Base-by-base conservation (phyloP, 2,888 invertebrate genomes). In the Tenthredo notha region DNA sequence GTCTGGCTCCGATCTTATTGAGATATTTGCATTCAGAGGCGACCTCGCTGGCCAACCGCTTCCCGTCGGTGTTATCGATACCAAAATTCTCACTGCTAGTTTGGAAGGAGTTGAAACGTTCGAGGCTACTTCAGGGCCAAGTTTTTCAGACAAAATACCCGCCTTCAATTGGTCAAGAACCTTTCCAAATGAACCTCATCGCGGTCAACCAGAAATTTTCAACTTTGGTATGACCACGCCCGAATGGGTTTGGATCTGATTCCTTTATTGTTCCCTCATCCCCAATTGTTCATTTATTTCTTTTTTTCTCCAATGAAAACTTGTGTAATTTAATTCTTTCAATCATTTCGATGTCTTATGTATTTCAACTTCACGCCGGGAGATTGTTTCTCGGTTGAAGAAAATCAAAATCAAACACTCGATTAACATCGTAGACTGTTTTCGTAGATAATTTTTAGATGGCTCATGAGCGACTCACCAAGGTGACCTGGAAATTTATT, bases 111-210 rank as follows among this genome's bases (percentile, higher is more conserved):
- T 92, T 12, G 88, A 91, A 37, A 87, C 88, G 6, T 91, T 94
- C 78, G 92, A 93, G 80, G 92, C 91, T 0, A 90, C 87, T 82
- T 92, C 93, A 2, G 94, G 94, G n/a, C 94, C 94, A 2, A 87
- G 88, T 6, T 90, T 86, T 84, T 70, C 88, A 12, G 92, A 94
- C 85, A 88, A 92, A 2, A 90, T 94, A 9, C 93, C 93, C 84
- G 95, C 97, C 0, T 98, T 98, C 93, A 95, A 95, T 90, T 98
- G 98, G 98, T 96, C 96, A 83, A 95, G 95, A 82, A 95, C 94
- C 86, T 97, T 96, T 89, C 94, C 94, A 3, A 94, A 95, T 85
- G 91, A 93, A 78, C 94, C 95, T 0, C 98, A 97, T 90, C 92
- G 95, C 86, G 97, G 97, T 2, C 96, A 97, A 12, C 97, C 98